phyloP scores from a whole-genome alignment of 30 jellyfish, hydroid and myxozoan genomes.

The Rhopilema esculentum region DNA sequence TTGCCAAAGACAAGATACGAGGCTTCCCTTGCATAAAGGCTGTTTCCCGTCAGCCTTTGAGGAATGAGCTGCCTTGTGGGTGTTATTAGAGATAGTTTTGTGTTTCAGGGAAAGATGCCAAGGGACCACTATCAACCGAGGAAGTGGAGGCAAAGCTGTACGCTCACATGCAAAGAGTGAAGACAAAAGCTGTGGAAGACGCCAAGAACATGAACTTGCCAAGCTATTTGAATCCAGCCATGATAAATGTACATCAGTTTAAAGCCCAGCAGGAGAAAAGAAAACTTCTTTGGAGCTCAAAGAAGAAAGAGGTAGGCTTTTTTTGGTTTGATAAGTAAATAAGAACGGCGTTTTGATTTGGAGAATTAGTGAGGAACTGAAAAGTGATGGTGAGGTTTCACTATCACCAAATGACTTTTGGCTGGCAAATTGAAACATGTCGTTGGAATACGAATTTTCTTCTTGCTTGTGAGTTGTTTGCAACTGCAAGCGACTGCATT shows the following conservation, averaged over 20 bases:
- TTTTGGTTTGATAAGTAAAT: no score
- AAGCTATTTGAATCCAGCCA: slow-evolving; percentile 91
- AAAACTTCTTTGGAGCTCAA: slow-evolving; percentile 90
- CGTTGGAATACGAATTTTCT: no score
- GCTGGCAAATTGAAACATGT: no score
- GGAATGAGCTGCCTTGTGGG: no score
- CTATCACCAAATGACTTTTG: no score
- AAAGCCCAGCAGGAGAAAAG: slow-evolving; percentile 95
- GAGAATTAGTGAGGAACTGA: background rate
- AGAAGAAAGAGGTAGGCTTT: slow-evolving; percentile 70
- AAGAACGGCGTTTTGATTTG: background rate
- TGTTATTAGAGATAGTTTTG: background rate
- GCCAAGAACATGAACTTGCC: slow-evolving; percentile 91
- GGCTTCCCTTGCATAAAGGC: no score
- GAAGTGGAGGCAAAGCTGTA: slow-evolving; percentile 87
- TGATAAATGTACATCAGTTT: slow-evolving; percentile 94
- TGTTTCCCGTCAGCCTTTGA: no score
- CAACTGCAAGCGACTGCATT: no score
- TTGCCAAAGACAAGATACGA: no score
- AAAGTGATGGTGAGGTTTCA: no score
- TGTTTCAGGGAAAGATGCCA: slow-evolving; percentile 69
- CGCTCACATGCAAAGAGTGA: slow-evolving; percentile 81
- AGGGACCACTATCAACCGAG: slow-evolving; percentile 73
- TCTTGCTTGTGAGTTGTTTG: no score
- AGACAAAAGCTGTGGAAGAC: slow-evolving; percentile 85